Evolutionary conservation across 2,888 invertebrate genomes (phyloP).

Genomic region (Phragmatobia fuliginosa): DNA sequence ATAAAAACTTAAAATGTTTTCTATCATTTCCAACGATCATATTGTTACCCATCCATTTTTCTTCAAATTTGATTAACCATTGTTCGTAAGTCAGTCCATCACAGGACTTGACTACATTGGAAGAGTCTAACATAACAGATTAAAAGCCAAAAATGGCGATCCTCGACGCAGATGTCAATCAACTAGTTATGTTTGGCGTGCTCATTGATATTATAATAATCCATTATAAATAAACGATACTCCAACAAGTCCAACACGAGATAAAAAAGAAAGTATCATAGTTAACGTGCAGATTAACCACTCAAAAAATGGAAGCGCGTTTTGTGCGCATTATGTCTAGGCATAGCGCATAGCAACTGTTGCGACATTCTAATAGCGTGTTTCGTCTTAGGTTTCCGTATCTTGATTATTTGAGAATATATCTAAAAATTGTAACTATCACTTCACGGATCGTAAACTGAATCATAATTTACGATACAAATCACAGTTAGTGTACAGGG

Average conservation of each 20-base stretch:
- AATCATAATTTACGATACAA: not conserved
- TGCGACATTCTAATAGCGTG: constrained; percentile 41
- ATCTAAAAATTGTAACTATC: constrained; percentile 3
- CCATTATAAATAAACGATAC: constrained; percentile 29
- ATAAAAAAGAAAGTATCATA: constrained; percentile 41
- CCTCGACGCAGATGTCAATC: constrained; percentile 24
- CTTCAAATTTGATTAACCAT: not conserved
- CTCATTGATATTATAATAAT: constrained; percentile 29
- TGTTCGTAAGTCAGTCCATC: not conserved
- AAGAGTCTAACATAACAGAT: constrained; percentile 37
- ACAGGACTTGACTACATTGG: constrained; percentile 3
- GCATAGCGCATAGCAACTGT: constrained; percentile 25
- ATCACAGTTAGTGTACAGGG: not conserved
- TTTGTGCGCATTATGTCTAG: constrained; percentile 33
- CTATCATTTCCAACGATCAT: not conserved
- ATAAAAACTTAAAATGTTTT: constrained; percentile 5
- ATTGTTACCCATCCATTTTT: not conserved
- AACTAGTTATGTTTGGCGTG: constrained; percentile 35
- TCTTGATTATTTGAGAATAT: constrained; percentile 5
- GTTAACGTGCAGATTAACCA: not conserved
- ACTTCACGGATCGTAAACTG: not conserved
- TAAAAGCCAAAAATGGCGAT: constrained; percentile 41
- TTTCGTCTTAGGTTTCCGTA: constrained; percentile 30
- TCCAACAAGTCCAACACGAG: constrained; percentile 41
- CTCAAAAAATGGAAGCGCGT: constrained; percentile 22